Percentiles rank a stretch among this genome's conserved stretches.
These are phyloP conservation scores for Terebella lapidaria DNA, from an alignment of 2,888 invertebrate genomes.

Conservation along the genomic window DNA sequence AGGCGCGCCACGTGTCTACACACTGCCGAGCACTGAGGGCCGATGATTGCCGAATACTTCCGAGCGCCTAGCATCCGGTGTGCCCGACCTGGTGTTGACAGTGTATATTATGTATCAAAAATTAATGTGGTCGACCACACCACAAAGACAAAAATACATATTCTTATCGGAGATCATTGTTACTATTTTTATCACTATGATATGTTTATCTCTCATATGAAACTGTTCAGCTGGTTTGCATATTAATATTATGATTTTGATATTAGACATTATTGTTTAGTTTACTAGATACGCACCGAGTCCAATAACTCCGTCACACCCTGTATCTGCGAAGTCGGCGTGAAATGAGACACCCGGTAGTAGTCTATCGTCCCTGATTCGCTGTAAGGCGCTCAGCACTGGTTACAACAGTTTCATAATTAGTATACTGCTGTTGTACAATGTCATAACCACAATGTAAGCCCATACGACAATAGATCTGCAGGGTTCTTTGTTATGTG, in stretches of 20 bases:
- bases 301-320: not conserved
- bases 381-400: not conserved
- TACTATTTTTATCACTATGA: not conserved
- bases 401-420: too few species aligned
- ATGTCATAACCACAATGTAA: too few species aligned
- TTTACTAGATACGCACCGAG: not conserved
- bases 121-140: not conserved
- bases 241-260: too few species aligned
- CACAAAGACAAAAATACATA: not conserved
- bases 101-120: not conserved
- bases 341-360: not conserved
- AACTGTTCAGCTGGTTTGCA: too few species aligned
- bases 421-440: too few species aligned
- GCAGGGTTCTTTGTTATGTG: too few species aligned
- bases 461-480: too few species aligned
- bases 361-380: not conserved
- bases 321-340: not conserved
- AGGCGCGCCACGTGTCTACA: conserved; percentile 25
- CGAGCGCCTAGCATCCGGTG: conserved; percentile 11
- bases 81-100: conserved; percentile 15
- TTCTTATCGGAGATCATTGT: not conserved
- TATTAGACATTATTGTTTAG: too few species aligned
- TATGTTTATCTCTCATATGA: not conserved
- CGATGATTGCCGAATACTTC: conserved; percentile 24
- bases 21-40: conserved; percentile 28